Evolutionary conservation across 2,888 invertebrate species (phyloP).

Genomic region (Parnassius apollo): DNA sequence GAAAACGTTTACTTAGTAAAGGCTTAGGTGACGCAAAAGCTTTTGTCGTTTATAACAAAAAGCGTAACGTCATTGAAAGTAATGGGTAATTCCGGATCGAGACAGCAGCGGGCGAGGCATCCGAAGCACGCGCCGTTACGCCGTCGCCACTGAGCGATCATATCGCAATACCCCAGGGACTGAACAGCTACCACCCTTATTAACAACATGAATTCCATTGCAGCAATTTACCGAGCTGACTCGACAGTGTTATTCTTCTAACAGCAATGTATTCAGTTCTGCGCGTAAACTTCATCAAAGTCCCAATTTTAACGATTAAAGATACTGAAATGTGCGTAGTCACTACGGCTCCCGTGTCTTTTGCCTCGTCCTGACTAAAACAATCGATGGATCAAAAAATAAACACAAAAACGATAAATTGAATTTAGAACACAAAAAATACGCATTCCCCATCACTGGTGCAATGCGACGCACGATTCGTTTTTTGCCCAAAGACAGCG

Average conservation of each 20-base stretch:
- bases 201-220: conserved; percentile 47
- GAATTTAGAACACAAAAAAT: conserved; percentile 66
- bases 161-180: conserved; percentile 72
- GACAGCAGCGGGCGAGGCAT: conserved; percentile 53
- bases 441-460: conserved; percentile 53
- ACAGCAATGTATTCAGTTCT: conserved; percentile 50
- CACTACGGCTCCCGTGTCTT: conserved; percentile 66
- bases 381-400: conserved; percentile 54
- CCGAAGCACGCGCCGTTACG: conserved; percentile 74
- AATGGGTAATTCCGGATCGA: conserved; percentile 70
- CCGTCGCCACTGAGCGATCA: conserved; percentile 61
- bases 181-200: conserved; percentile 43
- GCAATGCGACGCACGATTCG: conserved; percentile 54
- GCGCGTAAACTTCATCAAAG: conserved; percentile 41
- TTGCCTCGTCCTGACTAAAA: conserved; percentile 53
- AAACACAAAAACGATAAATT: conserved; percentile 65
- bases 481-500: conserved; percentile 69
- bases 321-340: conserved; percentile 58
- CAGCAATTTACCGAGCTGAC: conserved; percentile 43
- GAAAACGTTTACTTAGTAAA: conserved; percentile 71
- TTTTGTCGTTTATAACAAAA: conserved; percentile 57
- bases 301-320: conserved; percentile 36
- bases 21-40: conserved; percentile 59
- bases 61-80: conserved; percentile 72
- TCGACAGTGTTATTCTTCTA: conserved; percentile 36